A percentile compares a stretch with the other conserved stretches of the same genome.
Evolutionary conservation across 2,113 vertebrate species (phyloP).

Genomic region (Oceanodroma tethys): DNA sequence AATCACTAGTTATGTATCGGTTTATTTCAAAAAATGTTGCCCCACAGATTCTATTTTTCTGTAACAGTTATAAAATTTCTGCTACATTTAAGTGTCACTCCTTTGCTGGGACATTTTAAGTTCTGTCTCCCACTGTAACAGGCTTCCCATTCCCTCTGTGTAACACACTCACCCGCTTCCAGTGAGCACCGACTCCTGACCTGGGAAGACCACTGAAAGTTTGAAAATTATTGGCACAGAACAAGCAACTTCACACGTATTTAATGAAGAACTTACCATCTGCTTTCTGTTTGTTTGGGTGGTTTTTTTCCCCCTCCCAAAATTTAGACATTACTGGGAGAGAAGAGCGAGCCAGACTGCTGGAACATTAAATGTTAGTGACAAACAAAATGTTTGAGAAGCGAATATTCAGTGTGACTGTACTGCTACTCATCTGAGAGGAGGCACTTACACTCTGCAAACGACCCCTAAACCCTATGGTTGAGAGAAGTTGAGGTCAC

Average conservation of each 20-base stretch:
- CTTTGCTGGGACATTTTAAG: not conserved
- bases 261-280: not conserved
- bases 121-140: not conserved
- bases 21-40: not conserved
- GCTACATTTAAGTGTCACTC: not conserved
- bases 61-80: not conserved
- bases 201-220: not conserved
- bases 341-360: not conserved
- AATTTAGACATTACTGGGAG: not conserved
- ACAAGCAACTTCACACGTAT: not conserved
- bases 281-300: not conserved
- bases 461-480: not conserved
- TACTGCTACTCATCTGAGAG: not conserved
- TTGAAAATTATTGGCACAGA: not conserved
- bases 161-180: not conserved
- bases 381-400: not conserved
- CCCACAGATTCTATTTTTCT: not conserved
- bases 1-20: not conserved
- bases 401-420: not conserved
- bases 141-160: not conserved
- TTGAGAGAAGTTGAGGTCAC: not conserved
- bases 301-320: not conserved
- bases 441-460: not conserved
- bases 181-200: not conserved
- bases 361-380: not conserved